These are phyloP conservation scores for Hipparchia sbordonii DNA, from an alignment of 2,888 invertebrate genomes.

Conservation along the genomic window DNA sequence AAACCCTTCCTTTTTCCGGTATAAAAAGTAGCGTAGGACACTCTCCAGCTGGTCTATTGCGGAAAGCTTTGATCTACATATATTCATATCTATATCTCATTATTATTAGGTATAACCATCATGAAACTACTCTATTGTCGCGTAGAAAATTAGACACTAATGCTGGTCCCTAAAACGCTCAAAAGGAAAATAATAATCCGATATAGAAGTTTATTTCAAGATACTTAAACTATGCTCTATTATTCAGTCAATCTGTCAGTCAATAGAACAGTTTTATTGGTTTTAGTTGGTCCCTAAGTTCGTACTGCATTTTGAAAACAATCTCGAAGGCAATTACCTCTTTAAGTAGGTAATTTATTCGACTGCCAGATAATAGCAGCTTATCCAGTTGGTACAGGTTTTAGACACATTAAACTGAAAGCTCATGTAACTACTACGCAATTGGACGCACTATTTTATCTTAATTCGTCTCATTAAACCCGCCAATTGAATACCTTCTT, in stretches of 20 bases:
- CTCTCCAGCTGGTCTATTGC: too few relatives aligned
- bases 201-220: too few relatives aligned
- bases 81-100: too few relatives aligned
- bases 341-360: slow-evolving; percentile 28
- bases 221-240: background rate
- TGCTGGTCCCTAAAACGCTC: too few relatives aligned
- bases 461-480: slow-evolving; percentile 75
- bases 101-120: too few relatives aligned
- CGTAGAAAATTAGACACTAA: too few relatives aligned
- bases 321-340: slow-evolving; percentile 24
- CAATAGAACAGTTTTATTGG: background rate
- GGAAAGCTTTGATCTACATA: too few relatives aligned
- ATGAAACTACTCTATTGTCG: too few relatives aligned
- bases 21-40: too few relatives aligned
- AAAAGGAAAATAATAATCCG: too few relatives aligned
- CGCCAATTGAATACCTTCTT: slow-evolving; percentile 69
- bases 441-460: slow-evolving; percentile 60
- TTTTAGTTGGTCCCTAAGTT: background rate
- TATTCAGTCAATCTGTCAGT: background rate
- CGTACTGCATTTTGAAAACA: slow-evolving; percentile 17
- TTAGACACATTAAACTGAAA: slow-evolving; percentile 49
- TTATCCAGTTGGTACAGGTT: slow-evolving; percentile 30
- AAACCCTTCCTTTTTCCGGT: too few relatives aligned
- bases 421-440: slow-evolving; percentile 56
- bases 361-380: slow-evolving; percentile 25